These are phyloP conservation scores for Sciurus vulgaris DNA, from an alignment of 2,797 vertebrate genomes.

Conservation along the genomic window DNA sequence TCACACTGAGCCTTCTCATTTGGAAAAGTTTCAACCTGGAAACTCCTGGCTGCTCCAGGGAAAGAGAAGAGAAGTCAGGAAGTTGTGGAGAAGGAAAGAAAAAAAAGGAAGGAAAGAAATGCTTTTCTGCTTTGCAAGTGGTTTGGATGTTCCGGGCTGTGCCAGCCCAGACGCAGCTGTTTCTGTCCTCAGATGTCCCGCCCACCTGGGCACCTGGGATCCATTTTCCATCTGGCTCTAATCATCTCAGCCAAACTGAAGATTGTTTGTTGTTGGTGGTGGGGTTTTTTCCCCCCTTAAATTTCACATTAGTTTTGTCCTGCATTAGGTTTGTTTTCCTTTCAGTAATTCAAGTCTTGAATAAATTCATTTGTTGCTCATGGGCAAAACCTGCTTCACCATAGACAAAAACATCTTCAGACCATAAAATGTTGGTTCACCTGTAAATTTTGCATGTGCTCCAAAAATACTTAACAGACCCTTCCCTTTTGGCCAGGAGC, in stretches of 20 bases:
- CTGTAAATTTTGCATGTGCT: slow-evolving; percentile 53
- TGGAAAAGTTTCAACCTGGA: neutral
- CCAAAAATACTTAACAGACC: neutral
- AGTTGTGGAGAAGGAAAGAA: no score
- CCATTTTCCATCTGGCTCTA: slow-evolving; percentile 52
- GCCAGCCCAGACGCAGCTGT: neutral
- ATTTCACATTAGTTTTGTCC: slow-evolving; percentile 61
- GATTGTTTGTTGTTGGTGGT: slow-evolving; percentile 3
- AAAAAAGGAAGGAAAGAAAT: neutral
- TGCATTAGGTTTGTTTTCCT: slow-evolving; percentile 68
- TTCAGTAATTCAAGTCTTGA: slow-evolving; percentile 40
- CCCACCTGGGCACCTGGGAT: slow-evolving; percentile 60
- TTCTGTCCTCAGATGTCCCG: neutral
- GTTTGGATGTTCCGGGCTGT: neutral
- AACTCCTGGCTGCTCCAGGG: neutral
- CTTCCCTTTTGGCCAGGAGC: neutral
- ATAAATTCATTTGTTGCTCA: slow-evolving; percentile 56
- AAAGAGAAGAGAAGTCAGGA: neutral
- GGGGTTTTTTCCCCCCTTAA: neutral
- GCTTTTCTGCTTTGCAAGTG: neutral
- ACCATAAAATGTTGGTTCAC: slow-evolving; percentile 8
- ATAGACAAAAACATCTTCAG: slow-evolving; percentile 14
- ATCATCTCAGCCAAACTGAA: slow-evolving; percentile 40
- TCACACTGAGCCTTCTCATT: neutral
- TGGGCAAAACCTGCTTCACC: slow-evolving; percentile 25